phyloP scores from a whole-genome alignment of 35 echinoderm and acorn worm species.

The Lytechinus pictus region DNA sequence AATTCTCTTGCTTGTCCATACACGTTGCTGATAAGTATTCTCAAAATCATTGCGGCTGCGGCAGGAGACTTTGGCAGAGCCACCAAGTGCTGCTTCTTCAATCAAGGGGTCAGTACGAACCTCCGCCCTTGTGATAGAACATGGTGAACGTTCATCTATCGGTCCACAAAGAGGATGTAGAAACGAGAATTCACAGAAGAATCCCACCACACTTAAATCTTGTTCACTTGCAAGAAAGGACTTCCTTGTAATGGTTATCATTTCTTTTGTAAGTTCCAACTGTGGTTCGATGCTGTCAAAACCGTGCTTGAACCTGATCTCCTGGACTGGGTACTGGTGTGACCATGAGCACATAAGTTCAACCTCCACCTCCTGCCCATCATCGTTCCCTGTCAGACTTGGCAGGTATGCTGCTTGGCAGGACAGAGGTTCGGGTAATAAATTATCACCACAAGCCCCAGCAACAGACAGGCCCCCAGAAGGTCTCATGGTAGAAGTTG shows the following conservation, averaged over 20 bases:
- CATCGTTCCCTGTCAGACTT: neutral
- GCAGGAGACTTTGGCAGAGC: neutral
- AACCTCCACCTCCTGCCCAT: neutral
- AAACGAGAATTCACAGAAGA: slow-evolving; percentile 18
- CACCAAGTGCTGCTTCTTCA: neutral
- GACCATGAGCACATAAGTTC: slow-evolving; percentile 28
- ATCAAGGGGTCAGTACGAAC: neutral
- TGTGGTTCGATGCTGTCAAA: neutral
- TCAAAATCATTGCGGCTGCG: neutral
- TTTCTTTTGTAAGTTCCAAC: neutral
- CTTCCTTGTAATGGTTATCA: neutral
- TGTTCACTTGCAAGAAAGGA: neutral
- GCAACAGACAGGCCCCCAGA: neutral
- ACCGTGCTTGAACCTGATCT: neutral
- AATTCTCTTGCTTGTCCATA: neutral
- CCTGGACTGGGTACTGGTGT: neutral
- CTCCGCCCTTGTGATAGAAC: neutral
- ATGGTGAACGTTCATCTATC: neutral
- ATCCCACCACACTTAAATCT: neutral
- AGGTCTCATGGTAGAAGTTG: neutral
- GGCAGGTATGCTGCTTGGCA: slow-evolving; percentile 9
- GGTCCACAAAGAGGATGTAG: slow-evolving; percentile 33
- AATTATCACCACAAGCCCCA: neutral
- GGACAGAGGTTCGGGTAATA: slow-evolving; percentile 8
- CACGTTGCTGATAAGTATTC: neutral